Conservation (phyloP, 1,140 invertebrate species). For the Drosophila insularis region DNA sequence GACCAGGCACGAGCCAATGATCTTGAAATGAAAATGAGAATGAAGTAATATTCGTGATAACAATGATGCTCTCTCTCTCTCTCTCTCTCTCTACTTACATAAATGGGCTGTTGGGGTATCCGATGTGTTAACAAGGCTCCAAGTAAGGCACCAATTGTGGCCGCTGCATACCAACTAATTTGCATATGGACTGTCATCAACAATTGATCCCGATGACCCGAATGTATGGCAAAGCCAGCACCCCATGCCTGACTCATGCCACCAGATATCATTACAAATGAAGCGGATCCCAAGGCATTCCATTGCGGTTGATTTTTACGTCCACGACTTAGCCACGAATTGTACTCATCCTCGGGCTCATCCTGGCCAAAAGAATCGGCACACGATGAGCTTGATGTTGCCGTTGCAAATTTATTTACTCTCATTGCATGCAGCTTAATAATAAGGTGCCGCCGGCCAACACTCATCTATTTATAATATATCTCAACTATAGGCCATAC, state of each 20-base stretch:
- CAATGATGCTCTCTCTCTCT: background rate
- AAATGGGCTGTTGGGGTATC: slow-evolving; percentile 54
- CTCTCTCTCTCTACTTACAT: slow-evolving; percentile 47
- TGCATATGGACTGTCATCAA: slow-evolving; percentile 51
- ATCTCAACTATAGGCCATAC: background rate
- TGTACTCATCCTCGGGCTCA: slow-evolving; percentile 11
- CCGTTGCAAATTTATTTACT: slow-evolving; percentile 44
- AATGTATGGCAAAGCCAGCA: slow-evolving; percentile 55
- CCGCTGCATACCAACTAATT: slow-evolving; percentile 60
- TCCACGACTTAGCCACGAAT: slow-evolving; percentile 39
- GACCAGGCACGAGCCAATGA: slow-evolving; percentile 58
- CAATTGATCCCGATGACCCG: slow-evolving; percentile 35
- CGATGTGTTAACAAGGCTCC: slow-evolving; percentile 51
- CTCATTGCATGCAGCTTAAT: slow-evolving; percentile 46
- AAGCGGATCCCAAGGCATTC: slow-evolving; percentile 57
- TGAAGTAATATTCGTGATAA: no score
- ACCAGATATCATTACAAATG: slow-evolving; percentile 66
- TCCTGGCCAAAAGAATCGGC: slow-evolving; percentile 26
- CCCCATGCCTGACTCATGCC: slow-evolving; percentile 77
- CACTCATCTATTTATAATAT: slow-evolving; percentile 50
- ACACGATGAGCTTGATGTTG: background rate
- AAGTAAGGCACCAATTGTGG: slow-evolving; percentile 58
- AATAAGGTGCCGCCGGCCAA: slow-evolving; percentile 22
- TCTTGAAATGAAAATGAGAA: slow-evolving; percentile 27
- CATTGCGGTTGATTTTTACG: slow-evolving; percentile 67